Evolutionary conservation across 2,888 invertebrate species (phyloP).

Genomic region (Idaea biselata): DNA sequence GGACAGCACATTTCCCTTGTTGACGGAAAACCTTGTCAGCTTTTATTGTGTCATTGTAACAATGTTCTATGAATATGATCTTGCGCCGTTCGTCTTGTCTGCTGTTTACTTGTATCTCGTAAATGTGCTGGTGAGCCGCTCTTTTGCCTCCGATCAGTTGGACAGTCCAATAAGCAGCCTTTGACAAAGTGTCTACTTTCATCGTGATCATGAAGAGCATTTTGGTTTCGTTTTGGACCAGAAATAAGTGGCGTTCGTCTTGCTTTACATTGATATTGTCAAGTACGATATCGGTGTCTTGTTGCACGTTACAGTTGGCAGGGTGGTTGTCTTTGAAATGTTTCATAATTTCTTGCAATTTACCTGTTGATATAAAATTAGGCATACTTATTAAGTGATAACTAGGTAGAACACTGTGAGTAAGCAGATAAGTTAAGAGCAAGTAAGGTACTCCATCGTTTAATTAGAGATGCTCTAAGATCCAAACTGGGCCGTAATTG

Average conservation of each 20-base stretch:
- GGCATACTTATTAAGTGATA: background rate
- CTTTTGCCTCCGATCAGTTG: conserved; percentile 65
- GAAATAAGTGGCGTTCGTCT: conserved; percentile 57
- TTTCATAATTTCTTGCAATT: conserved; percentile 55
- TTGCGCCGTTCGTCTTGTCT: conserved; percentile 55
- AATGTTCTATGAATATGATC: conserved; percentile 59
- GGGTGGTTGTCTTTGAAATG: conserved; percentile 67
- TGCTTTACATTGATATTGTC: conserved; percentile 40
- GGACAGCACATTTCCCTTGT: conserved; percentile 55
- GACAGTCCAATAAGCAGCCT: conserved; percentile 63
- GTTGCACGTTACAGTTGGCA: conserved; percentile 44
- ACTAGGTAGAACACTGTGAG: background rate
- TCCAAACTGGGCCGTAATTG: too few species aligned
- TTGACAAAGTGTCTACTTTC: conserved; percentile 60
- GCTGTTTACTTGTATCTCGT: conserved; percentile 62
- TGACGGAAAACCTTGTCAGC: conserved; percentile 60
- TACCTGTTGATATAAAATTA: conserved; percentile 39
- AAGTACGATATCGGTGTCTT: conserved; percentile 54
- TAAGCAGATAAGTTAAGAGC: too few species aligned
- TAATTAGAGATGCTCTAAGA: too few species aligned
- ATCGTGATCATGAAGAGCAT: conserved; percentile 60
- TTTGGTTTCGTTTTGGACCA: conserved; percentile 49
- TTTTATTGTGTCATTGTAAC: conserved; percentile 61
- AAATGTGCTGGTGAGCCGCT: conserved; percentile 57
- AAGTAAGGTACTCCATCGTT: too few species aligned